Base-by-base conservation (phyloP, 2,113 vertebrate species). In the Hemibagrus wyckioides region DNA sequence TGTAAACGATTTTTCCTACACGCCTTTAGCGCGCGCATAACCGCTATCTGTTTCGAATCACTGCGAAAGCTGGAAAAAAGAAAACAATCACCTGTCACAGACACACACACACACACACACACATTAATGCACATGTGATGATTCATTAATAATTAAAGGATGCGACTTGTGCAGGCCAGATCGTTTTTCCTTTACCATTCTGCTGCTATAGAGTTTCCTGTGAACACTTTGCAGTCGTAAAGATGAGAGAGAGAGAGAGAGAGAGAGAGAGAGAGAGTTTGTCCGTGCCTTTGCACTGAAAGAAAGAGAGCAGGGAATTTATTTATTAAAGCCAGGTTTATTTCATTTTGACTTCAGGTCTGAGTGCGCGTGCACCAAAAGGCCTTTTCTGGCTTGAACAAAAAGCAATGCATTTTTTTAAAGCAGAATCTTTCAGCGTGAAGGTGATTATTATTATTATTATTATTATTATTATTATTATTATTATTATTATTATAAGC, bases 121-220 rank as follows among this genome's bases (percentile, higher is more conserved):
- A 33, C 15, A 50, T 6, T 10, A 14, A 44, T 10, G n/a, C 52
- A 81, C 84, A 48, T 48, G 85, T 76, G 85, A 23, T 89, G 84
- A 36, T 56, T 56, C 82, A 91, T 92, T 85, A 91, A 89, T 90
- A 86, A 90, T 90, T 80, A 81, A 89, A 86, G 85, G 36, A 86
- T 80, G 82, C 77, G 80, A 85, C 48, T 81, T 48, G 57, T n/a
- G 39, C 30, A 82, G 56, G 56, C 21, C 36, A 61, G 21, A 59
- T 82, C 11, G 71, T 82, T 39, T 59, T 61, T 21, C 84, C 77
- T 41, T 80, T 83, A 54, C 69, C 59, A 76, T 82, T 28, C 82
- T 36, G 85, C n/a, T 88, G 69, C 41, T 80, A 91, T 48, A 44
- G 89, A 88, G 86, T 90, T 77, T 87, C 50, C 89, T 76, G 84